Conservation (phyloP, 2,888 invertebrate genomes). For the Lasioglossum pauxillum region DNA sequence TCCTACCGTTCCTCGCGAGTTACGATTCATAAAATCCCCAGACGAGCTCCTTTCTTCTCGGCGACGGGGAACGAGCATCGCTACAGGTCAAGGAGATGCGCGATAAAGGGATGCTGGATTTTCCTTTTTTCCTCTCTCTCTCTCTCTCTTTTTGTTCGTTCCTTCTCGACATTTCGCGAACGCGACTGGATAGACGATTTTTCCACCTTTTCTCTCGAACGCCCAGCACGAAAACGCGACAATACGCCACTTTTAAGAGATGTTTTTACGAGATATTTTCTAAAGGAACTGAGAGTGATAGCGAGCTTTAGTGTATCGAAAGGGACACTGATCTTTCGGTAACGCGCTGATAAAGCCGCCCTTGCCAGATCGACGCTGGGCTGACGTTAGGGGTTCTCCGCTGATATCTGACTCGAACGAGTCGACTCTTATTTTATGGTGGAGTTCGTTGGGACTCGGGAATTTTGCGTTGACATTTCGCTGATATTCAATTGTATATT, state of each 20-base stretch:
- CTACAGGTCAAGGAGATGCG: constrained; percentile 48
- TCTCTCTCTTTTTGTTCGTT: background rate
- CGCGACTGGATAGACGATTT: background rate
- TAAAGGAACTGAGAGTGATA: background rate
- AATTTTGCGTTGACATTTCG: background rate
- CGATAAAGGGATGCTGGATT: constrained; percentile 26
- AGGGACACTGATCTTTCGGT: constrained; percentile 3
- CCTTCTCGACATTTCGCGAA: background rate
- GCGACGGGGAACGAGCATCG: constrained; percentile 12
- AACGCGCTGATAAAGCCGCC: background rate
- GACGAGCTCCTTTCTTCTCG: constrained; percentile 8
- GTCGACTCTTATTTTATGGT: background rate
- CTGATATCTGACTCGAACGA: background rate
- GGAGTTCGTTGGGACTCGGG: background rate
- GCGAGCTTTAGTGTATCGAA: constrained; percentile 2
- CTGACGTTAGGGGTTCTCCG: background rate
- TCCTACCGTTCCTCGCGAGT: constrained; percentile 30
- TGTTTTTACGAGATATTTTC: background rate
- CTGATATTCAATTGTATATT: background rate
- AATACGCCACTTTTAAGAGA: constrained; percentile 7
- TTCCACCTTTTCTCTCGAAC: background rate
- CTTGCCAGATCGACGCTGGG: background rate
- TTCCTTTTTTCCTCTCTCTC: background rate
- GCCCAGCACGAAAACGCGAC: background rate
- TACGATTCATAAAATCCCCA: constrained; percentile 58